Conservation (phyloP, 2,797 vertebrate species). For the Sitta carolinensis region DNA sequence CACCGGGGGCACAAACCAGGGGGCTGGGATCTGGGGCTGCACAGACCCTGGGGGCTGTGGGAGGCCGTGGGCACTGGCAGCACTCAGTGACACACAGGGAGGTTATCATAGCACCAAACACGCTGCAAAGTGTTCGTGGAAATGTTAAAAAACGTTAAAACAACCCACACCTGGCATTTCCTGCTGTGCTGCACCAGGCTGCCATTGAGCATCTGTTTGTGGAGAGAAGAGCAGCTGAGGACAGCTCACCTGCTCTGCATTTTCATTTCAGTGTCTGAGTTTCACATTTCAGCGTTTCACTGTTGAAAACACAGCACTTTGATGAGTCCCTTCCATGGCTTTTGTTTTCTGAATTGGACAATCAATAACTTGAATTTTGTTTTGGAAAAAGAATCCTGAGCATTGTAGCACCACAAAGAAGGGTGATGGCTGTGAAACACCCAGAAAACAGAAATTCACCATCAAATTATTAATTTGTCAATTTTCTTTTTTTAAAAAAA, state of each 20-base stretch:
- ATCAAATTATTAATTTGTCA: not conserved
- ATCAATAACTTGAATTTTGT: not conserved
- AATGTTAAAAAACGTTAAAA: not conserved
- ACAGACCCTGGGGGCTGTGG: not conserved
- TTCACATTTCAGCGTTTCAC: not conserved
- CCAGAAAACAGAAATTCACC: conserved; percentile 16
- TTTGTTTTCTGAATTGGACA: not conserved
- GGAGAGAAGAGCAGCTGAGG: not conserved
- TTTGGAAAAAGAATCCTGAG: not conserved
- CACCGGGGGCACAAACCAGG: not conserved
- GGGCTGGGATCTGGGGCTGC: not conserved
- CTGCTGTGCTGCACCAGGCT: not conserved
- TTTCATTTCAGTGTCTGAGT: not conserved
- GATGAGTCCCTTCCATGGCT: not conserved
- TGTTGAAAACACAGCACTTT: not conserved
- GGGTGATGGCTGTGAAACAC: not conserved
- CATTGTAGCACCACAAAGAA: conserved; percentile 26
- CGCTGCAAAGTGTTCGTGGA: not conserved
- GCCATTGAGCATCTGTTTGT: not conserved
- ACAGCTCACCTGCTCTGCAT: not conserved
- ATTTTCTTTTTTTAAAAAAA: not conserved
- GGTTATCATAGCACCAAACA: conserved; percentile 41
- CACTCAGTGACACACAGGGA: not conserved
- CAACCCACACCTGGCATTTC: not conserved
- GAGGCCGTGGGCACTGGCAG: not conserved